Conservation (phyloP, 2,113 vertebrate genomes). For the Lonchura striata region DNA sequence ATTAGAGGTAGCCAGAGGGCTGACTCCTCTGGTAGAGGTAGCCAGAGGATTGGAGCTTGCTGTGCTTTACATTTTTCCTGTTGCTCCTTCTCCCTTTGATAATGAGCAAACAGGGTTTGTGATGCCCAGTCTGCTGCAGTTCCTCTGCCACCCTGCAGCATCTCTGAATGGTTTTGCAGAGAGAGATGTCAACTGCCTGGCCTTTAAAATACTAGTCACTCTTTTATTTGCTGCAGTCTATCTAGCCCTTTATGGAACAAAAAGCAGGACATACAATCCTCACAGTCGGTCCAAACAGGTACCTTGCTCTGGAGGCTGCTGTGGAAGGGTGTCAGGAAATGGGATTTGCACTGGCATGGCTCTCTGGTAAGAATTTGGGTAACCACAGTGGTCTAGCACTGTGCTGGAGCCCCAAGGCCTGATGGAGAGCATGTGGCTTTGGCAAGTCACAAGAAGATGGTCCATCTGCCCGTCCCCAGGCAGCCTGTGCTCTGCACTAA, state of each 20-base stretch:
- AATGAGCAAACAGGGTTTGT: background rate
- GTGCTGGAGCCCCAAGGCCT: background rate
- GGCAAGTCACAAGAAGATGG: background rate
- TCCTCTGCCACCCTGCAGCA: background rate
- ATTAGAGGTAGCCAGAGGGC: background rate
- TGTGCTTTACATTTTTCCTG: rapidly evolving
- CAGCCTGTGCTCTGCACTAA: background rate
- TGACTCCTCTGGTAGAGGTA: background rate
- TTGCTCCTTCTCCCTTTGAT: background rate
- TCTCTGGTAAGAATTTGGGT: background rate
- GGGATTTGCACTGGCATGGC: rapidly evolving
- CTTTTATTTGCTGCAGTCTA: background rate
- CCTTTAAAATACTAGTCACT: background rate
- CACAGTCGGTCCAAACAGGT: background rate
- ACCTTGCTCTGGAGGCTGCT: background rate
- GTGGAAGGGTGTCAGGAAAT: background rate
- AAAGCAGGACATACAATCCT: background rate
- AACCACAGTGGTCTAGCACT: background rate
- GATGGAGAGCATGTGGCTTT: background rate
- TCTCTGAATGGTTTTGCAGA: background rate
- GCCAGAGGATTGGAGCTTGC: background rate
- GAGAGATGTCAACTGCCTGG: background rate
- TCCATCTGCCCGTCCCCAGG: background rate
- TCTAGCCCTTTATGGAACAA: background rate
- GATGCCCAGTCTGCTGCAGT: rapidly evolving